Percentiles rank a stretch among this genome's conserved stretches.
phyloP scores from a whole-genome alignment of 2,888 invertebrate genomes.

The Anoncus sp. region DNA sequence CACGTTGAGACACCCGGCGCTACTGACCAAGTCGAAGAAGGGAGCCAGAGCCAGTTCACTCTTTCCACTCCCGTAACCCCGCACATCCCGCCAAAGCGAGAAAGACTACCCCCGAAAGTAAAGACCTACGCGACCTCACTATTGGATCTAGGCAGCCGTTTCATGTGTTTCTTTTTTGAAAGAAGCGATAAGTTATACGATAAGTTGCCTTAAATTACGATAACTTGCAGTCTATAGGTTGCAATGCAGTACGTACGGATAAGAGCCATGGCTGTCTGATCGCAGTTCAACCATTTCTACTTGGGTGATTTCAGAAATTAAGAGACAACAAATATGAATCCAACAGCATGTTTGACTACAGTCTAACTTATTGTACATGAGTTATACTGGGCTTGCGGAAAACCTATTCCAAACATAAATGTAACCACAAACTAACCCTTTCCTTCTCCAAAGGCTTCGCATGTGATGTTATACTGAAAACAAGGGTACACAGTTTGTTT shows the following conservation, averaged over 20 bases:
- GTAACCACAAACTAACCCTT: no score
- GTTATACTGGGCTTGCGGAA: no score
- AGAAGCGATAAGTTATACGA: background rate
- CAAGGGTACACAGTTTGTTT: background rate
- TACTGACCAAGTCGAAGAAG: slow-evolving; percentile 73
- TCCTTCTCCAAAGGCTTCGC: background rate
- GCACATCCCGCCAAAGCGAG: slow-evolving; percentile 20
- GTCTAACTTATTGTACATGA: no score
- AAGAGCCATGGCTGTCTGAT: no score
- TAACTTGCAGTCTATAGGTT: no score
- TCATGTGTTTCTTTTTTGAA: background rate
- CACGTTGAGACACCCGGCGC: slow-evolving; percentile 76
- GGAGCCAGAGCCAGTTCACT: slow-evolving; percentile 63
- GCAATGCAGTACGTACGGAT: no score
- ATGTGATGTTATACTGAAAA: background rate
- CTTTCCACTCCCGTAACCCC: slow-evolving; percentile 45
- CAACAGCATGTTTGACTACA: no score
- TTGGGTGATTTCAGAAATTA: no score
- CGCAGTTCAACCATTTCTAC: no score
- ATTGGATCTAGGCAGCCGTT: background rate
- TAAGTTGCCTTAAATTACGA: no score
- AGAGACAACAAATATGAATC: no score
- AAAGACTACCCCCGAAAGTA: slow-evolving; percentile 20
- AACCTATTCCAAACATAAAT: no score
- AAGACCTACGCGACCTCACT: slow-evolving; percentile 16